A percentile compares a stretch with the other conserved stretches of the same genome.
phyloP scores from a whole-genome alignment of 1,140 invertebrate genomes.

The Drosophila oshimai region DNA sequence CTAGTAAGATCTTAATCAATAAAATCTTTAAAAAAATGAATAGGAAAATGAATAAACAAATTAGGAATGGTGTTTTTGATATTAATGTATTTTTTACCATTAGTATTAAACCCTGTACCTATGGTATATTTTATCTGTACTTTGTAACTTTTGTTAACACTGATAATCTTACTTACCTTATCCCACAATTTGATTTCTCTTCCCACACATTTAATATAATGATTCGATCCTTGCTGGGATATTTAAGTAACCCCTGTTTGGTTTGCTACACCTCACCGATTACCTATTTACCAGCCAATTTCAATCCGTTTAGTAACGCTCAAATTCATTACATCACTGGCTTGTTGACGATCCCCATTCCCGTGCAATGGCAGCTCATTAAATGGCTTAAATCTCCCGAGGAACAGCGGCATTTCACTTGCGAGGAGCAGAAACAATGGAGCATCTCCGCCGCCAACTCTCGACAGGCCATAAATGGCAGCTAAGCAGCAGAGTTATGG shows the following conservation, averaged over 20 bases:
- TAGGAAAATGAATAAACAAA: no score
- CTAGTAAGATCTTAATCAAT: no score
- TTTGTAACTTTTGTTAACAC: no score
- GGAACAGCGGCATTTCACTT: slow-evolving; percentile 27
- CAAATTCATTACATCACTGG: slow-evolving; percentile 6
- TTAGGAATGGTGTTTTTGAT: no score
- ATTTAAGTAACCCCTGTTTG: slow-evolving; percentile 1
- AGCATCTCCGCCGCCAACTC: slow-evolving; percentile 5
- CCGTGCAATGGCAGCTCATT: slow-evolving; percentile 37
- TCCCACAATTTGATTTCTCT: background rate
- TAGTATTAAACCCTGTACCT: background rate
- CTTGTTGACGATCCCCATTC: slow-evolving; percentile 9
- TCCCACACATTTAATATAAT: background rate
- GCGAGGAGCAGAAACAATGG: slow-evolving; percentile 45
- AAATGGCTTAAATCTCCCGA: slow-evolving; percentile 27
- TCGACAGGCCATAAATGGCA: slow-evolving; percentile 66
- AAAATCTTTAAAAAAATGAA: no score
- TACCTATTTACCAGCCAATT: slow-evolving; percentile 27
- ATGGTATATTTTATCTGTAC: background rate
- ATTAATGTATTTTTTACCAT: background rate
- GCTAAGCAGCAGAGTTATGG: slow-evolving; percentile 72
- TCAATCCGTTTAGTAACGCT: slow-evolving; percentile 4
- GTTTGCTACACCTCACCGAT: background rate
- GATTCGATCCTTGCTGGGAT: background rate
- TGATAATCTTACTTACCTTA: background rate